Conservation (phyloP, 2,797 vertebrate genomes). For the Protonibea diacanthus region DNA sequence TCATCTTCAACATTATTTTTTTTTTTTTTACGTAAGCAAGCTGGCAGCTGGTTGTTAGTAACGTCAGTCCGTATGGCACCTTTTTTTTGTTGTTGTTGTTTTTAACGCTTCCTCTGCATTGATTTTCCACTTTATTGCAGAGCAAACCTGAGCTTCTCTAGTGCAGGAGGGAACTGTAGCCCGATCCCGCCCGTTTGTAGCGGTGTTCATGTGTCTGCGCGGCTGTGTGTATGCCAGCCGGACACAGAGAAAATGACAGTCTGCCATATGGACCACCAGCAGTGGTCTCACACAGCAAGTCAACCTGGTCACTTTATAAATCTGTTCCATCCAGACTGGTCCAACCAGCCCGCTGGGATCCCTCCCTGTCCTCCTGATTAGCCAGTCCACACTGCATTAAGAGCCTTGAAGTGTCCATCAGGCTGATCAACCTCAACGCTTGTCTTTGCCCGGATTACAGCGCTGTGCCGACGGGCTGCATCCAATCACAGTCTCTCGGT, state of each 20-base stretch:
- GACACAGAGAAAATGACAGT: constrained; percentile 61
- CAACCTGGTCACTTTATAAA: constrained; percentile 76
- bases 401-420: constrained; percentile 45
- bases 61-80: neutral
- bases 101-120: neutral
- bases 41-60: neutral
- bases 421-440: constrained; percentile 53
- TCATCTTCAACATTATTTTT: constrained; percentile 7
- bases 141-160: constrained; percentile 17
- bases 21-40: constrained; percentile 7
- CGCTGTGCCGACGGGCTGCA: constrained; percentile 11
- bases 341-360: constrained; percentile 61
- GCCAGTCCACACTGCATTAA: constrained; percentile 45
- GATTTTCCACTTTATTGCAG: constrained; percentile 3
- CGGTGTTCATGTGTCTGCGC: neutral
- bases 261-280: constrained; percentile 75
- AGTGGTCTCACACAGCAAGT: constrained; percentile 60
- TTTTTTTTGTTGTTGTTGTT: neutral
- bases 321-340: constrained; percentile 65
- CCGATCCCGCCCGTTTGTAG: constrained; percentile 10
- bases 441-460: constrained; percentile 45
- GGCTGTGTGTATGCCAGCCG: constrained; percentile 16
- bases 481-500: constrained; percentile 38
- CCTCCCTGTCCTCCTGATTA: constrained; percentile 64
- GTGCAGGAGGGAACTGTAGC: neutral